These are phyloP conservation scores for Drosophila chauvacae DNA, from an alignment of 1,140 invertebrate species.

Conservation along the genomic window DNA sequence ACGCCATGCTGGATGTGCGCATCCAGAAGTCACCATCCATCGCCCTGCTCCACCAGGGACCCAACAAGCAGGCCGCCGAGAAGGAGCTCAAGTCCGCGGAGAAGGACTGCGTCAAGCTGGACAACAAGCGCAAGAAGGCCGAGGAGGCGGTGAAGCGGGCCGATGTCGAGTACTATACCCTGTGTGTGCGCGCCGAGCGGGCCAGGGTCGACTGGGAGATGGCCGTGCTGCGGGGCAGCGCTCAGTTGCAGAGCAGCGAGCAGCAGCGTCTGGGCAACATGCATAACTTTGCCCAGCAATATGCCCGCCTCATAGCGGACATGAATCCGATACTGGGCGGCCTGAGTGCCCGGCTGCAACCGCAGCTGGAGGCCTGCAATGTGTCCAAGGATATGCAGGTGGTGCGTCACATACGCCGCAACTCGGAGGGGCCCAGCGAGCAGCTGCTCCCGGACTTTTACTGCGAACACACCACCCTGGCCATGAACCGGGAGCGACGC, in stretches of 20 bases:
- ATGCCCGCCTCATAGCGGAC: constrained; percentile 91
- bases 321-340: constrained; percentile 90
- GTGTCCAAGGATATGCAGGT: constrained; percentile 82
- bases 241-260: constrained; percentile 92
- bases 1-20: constrained; percentile 87
- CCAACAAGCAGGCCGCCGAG: constrained; percentile 79
- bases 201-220: constrained; percentile 96
- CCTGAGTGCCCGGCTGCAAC: constrained; percentile 75
- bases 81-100: constrained; percentile 85
- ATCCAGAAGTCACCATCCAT: constrained; percentile 84
- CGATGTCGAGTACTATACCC: constrained; percentile 96
- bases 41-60: constrained; percentile 84
- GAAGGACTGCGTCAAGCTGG: constrained; percentile 89
- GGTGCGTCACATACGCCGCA: constrained; percentile 80
- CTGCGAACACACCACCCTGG: constrained; percentile 95
- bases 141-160: constrained; percentile 95
- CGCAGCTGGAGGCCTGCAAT: constrained; percentile 79
- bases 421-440: constrained; percentile 87
- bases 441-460: constrained; percentile 97
- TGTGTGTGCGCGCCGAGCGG: constrained; percentile 94
- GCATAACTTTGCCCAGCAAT: constrained; percentile 91
- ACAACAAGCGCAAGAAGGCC: constrained; percentile 94
- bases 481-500: constrained; percentile 95
- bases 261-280: constrained; percentile 94
- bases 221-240: constrained; percentile 91